Evolutionary conservation across 37 sponge, comb jelly and placozoan species (phyloP), one percentile per base, ranked within the genome.

Genomic region (Petrosia ficiformis): DNA sequence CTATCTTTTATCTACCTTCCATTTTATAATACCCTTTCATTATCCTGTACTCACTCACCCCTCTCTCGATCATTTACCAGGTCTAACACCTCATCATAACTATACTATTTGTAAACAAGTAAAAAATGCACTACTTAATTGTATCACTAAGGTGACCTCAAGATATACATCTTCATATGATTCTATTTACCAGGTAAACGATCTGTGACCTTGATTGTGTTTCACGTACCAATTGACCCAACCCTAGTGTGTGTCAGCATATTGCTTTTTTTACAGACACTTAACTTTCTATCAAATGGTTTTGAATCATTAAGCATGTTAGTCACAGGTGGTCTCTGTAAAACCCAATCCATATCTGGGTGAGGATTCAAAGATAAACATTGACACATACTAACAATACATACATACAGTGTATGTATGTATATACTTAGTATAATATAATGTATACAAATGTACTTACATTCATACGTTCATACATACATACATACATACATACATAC

Each of bases 1-100:
- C 52, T 42, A n/a, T n/a, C n/a, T n/a, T n/a, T n/a, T n/a, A n/a
- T 14, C 54, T 48, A 48, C 54, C 14, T 48, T 14, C 14, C 54
- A n/a, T 14, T 48, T 14, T 48, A 8, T 48, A 8, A 19, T 14
- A 19, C 54, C 14, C 54, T 48, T 14, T 48, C 54, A 19, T 14
- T 48, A 8, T 48, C 54, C 14, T 14, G 8, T 52, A 44, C 72
- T 71, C 52, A 44, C 72, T 71, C 52, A 10, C 43, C 30, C 34
- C 69, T 33, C 33, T 68, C 39, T 30, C 69, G 29, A n/a, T 38
- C 39, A 4, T 61, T 33, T 4, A 24, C 37, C 69, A 68, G 69
- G 69, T 11, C 34, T 11, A 38, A 34, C 37, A 36, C 69, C 22
- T 38, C 22, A 10, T 68, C 39, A 68, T 16, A 35, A 68, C 24